These are phyloP conservation scores for Pelecanoides urinatrix DNA, from an alignment of 2,113 vertebrate species.

Conservation along the genomic window DNA sequence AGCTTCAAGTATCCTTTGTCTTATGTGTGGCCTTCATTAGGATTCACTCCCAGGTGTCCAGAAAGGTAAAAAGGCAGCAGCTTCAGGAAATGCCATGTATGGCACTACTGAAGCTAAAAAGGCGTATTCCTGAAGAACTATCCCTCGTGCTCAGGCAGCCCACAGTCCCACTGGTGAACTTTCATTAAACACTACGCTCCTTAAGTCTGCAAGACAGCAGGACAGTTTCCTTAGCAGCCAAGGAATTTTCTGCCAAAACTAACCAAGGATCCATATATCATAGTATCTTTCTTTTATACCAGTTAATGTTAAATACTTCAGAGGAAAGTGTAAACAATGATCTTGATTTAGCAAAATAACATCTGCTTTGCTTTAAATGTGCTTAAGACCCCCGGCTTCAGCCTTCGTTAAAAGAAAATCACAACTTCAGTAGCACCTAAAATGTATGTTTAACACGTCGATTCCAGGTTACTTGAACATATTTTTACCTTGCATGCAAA, in stretches of 20 bases:
- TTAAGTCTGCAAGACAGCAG: not conserved
- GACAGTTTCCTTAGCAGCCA: not conserved
- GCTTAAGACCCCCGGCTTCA: not conserved
- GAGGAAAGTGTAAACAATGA: not conserved
- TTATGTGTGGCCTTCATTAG: not conserved
- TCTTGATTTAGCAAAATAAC: slow-evolving; percentile 16
- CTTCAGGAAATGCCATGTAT: not conserved
- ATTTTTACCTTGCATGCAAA: not conserved
- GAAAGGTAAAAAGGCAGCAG: not conserved
- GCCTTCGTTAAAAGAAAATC: not conserved
- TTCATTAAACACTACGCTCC: not conserved
- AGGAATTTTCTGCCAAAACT: slow-evolving; percentile 18
- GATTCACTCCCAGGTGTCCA: not conserved
- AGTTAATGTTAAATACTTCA: not conserved
- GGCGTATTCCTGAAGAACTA: not conserved
- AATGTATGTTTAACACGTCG: not conserved
- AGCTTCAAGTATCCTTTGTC: not conserved
- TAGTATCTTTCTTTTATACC: not conserved
- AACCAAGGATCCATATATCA: not conserved
- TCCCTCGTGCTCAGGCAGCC: not conserved
- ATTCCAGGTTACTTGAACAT: not conserved
- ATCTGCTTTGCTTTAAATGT: slow-evolving; percentile 12
- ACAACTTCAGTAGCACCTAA: not conserved
- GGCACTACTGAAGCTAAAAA: not conserved
- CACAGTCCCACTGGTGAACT: not conserved